Base-by-base conservation (phyloP, 2,888 invertebrate genomes). In the Clitarchus hookeri region DNA sequence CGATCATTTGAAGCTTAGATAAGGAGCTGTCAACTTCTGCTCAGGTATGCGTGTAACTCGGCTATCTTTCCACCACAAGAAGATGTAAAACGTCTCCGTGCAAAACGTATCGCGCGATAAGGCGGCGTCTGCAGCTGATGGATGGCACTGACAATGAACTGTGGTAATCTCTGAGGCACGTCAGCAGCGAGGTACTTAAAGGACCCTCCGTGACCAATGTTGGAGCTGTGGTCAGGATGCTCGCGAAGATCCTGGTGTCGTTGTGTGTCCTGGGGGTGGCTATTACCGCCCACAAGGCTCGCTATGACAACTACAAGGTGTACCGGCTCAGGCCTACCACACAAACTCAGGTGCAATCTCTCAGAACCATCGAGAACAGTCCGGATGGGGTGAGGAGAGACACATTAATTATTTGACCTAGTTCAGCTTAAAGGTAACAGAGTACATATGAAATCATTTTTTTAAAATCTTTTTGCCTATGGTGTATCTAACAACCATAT, bases 231-330 rank as follows among this genome's bases (percentile, higher is more conserved):
- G 65, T 2, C 65, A 65, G 8, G 65, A 65, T 65, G 65, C 19
- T 23, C 13, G 13, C 8, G 65, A 65, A 65, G 65, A 23, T 8
- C 8, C 8, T n/a, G 65, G 1, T n/a, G 12, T 6, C 6, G n/a
- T 23, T 65, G n/a, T 16, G 65, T 23, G 23, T 65, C 65, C 16
- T 65, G 65, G n/a, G 13, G 36, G 82, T 25, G 23, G 53, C 19
- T 8, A 83, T 25, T 12, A 89, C 89, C 78, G 85, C 84, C 65
- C 89, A 90, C 85, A 90, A 90, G 87, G 89, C 89, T 13, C 89
- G 88, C 8, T 95, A 93, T 89, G 92, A 94, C 86, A 93, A 94
- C 36, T 94, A 94, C 88, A 93, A 93, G 26, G 92, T 95, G n/a
- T 95, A 93, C 88, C 93, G 94, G 89, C 91, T 95, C 6, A 90